Evolutionary conservation across 2,113 vertebrate genomes (phyloP).

Genomic region (Nipponia nippon): DNA sequence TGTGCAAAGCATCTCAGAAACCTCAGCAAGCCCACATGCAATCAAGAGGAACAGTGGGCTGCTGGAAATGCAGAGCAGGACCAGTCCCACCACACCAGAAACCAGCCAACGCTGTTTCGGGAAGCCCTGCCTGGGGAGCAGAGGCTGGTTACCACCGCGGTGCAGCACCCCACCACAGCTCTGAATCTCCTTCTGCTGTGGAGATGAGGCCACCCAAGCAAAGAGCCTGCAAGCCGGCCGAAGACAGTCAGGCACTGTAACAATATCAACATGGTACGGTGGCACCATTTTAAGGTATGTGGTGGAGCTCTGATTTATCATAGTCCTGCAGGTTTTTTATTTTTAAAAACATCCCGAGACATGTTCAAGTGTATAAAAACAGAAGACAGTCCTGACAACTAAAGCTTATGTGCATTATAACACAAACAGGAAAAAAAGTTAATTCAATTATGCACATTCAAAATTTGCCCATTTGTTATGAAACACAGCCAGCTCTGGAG

Average conservation of each 20-base stretch:
- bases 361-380: background rate
- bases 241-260: background rate
- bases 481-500: background rate
- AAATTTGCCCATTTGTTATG: background rate
- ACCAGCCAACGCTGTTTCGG: background rate
- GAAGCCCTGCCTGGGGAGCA: background rate
- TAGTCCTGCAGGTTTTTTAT: background rate
- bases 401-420: background rate
- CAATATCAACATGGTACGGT: rapidly evolving
- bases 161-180: background rate
- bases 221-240: background rate
- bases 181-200: background rate
- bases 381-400: background rate
- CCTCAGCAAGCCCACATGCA: background rate
- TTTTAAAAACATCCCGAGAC: background rate
- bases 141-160: background rate
- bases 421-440: background rate
- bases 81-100: background rate
- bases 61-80: background rate
- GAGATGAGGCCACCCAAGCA: background rate
- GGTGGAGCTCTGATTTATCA: background rate
- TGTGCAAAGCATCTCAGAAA: background rate
- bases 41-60: background rate
- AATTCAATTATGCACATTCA: background rate
- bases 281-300: background rate